Evolutionary conservation across 2,797 vertebrate species (phyloP), one percentile per base, ranked within the genome.

Genomic region (Danio tinwini): DNA sequence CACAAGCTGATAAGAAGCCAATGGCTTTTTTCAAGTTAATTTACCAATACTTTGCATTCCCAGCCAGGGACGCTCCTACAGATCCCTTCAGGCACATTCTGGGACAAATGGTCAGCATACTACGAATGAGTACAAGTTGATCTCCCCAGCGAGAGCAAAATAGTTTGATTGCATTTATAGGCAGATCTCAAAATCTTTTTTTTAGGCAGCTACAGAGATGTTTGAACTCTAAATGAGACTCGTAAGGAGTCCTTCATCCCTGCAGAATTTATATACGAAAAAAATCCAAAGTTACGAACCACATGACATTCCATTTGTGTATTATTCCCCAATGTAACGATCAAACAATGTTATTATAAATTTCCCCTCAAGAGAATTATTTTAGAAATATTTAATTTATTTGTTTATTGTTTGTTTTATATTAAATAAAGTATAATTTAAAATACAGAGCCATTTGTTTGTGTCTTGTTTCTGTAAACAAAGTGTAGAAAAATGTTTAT

Each of bases 391-490:
- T 92, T 88, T 94, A 94, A 94, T 93, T 94, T 94, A 94, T 94
- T 94, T 94, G 92, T 94, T 92, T 91, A 91, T 91, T 92, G 90
- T 93, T 88, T 88, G 90, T 93, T 94, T 94, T 93, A 91, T 93
- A 94, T 93, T 90, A 93, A 94, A 94, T 94, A 94, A 94, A 93
- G 90, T 92, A 92, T 94, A 93, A 94, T 94, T 94, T 94, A 93
- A 94, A 93, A 91, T 90, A 86, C 67, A 49, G 8, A 45, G 10
- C 49, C 52, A 12, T 29, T 10, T 5, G n/a, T 6, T 6, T 17
- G 5, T 52, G 21, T 37, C 19, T 49, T 71, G 9, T 50, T 47
- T 59, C 39, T 80, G n/a, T 86, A 29, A 29, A 29, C 29, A 29
- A 29, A 29, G 29, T 29, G 29, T 1, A 29, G 29, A 29, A n/a